Base-by-base conservation (phyloP, 2,888 invertebrate species). In the Malthinus seriepunctatus region DNA sequence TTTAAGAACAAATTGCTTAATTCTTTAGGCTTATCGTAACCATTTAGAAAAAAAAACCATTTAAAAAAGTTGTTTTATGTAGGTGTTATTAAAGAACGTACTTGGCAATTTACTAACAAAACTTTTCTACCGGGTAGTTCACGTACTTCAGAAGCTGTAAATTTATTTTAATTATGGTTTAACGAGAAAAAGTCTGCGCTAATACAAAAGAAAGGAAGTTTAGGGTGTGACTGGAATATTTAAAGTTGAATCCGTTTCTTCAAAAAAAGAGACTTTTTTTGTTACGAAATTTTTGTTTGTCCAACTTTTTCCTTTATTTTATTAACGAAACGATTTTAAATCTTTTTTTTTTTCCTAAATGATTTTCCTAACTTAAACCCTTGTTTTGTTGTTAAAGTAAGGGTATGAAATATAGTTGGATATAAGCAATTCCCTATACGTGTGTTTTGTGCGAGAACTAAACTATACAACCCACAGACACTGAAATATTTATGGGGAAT, bases 121-220 rank as follows among this genome's bases (percentile, higher is more conserved):
- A 63, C 63, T 61, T 61, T 61, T 39, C 48, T 48, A 39, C 56
- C 60, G 60, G 10, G 57, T 57, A 49, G 57, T 61, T 51, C 56
- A 61, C 60, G 67, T 63, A 67, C 69, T 69, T 67, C 58, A 65
- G 49, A 45, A 67, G 53, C 68, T 66, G 71, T 72, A 72, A 73
- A 75, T 76, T 76, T 74, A 76, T 76, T 76, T 76, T 75, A 76
- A 76, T 76, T 75, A 71, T 71, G 70, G 67, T 68, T 73, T 76
- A 75, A 76, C 75, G 74, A 76, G 75, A 69, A 72, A 69, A 72
- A 72, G 69, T 71, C 72, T 59, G 68, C 62, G 64, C 71, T 72
- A 72, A 72, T 74, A 74, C 74, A 73, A 72, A 69, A 67, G 63
- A 64, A 69, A 71, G 67, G 69, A 68, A 70, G 69, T 67, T 67